A percentile compares a stretch with the other conserved stretches of the same genome.
Conservation (phyloP, 2,113 vertebrate genomes). For the Petrocephalus microphthalmus region DNA sequence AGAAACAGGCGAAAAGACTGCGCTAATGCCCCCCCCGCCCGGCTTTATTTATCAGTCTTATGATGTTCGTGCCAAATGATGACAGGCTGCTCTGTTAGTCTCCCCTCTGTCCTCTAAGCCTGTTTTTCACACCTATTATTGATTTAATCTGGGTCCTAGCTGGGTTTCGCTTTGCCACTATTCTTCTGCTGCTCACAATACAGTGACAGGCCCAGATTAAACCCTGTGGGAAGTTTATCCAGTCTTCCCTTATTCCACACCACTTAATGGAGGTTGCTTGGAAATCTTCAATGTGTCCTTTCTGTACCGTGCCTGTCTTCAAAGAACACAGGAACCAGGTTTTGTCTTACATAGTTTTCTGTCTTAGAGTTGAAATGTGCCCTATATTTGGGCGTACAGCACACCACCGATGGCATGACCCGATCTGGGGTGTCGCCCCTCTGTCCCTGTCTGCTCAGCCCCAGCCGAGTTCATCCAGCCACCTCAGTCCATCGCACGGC, state of each 20-base stretch:
- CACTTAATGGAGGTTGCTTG: not conserved
- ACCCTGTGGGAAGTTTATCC: not conserved
- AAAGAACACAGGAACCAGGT: not conserved
- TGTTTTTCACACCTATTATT: conserved; percentile 20
- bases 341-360: not conserved
- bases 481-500: conserved; percentile 90
- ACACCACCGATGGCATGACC: not conserved
- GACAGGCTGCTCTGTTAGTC: conserved; percentile 1
- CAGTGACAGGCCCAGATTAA: not conserved
- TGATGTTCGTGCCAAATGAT: not conserved
- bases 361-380: not conserved
- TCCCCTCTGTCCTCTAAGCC: conserved; percentile 12
- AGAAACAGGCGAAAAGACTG: not conserved
- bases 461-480: conserved; percentile 91
- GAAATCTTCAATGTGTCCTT: not conserved
- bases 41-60: conserved; percentile 6
- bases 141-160: conserved; percentile 15
- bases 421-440: not conserved
- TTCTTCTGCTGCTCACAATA: conserved; percentile 17
- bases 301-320: not conserved
- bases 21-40: not conserved
- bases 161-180: conserved; percentile 7
- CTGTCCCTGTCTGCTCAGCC: conserved; percentile 54
- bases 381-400: not conserved
- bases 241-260: not conserved